Evolutionary conservation across 2,113 vertebrate genomes (phyloP).

Genomic region (Tympanuchus pallidicinctus): DNA sequence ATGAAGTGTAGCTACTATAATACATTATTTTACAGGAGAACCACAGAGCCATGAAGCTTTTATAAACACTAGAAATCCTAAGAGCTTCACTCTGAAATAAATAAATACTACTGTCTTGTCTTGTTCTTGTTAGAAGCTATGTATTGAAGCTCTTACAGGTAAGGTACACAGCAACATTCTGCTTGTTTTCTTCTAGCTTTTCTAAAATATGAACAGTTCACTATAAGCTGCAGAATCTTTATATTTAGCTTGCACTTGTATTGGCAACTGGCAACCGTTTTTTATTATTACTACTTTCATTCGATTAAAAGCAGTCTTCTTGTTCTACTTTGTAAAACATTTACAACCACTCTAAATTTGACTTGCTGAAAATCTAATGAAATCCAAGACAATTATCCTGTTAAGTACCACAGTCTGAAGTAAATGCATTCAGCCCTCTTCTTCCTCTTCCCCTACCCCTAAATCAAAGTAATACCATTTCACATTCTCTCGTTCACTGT

Average conservation of each 20-base stretch:
- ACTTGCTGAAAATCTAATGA: slow-evolving; percentile 9
- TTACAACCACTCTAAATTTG: slow-evolving; percentile 61
- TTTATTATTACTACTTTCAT: not conserved
- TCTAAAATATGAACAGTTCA: not conserved
- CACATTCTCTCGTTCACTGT: not conserved
- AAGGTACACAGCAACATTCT: not conserved
- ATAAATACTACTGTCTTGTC: slow-evolving; percentile 54
- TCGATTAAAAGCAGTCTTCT: slow-evolving; percentile 17
- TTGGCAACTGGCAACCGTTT: not conserved
- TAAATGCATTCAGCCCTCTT: slow-evolving; percentile 28
- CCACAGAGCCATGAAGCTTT: slow-evolving; percentile 49
- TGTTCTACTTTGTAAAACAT: slow-evolving; percentile 55
- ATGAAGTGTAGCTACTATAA: slow-evolving; percentile 74
- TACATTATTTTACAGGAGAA: slow-evolving; percentile 84
- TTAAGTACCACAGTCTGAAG: not conserved
- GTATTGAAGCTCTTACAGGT: slow-evolving; percentile 2
- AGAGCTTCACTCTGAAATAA: slow-evolving; percentile 61
- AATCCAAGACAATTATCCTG: slow-evolving; percentile 18
- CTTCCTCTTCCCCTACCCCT: not conserved
- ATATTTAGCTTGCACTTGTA: not conserved
- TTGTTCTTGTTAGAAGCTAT: not conserved
- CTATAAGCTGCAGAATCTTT: slow-evolving; percentile 1
- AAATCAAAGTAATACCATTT: not conserved
- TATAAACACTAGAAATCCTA: slow-evolving; percentile 50
- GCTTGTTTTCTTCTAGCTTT: not conserved